Percentiles rank a stretch among this genome's conserved stretches.
These are phyloP conservation scores for Albula goreensis DNA, from an alignment of 2,113 vertebrate genomes.

Conservation along the genomic window DNA sequence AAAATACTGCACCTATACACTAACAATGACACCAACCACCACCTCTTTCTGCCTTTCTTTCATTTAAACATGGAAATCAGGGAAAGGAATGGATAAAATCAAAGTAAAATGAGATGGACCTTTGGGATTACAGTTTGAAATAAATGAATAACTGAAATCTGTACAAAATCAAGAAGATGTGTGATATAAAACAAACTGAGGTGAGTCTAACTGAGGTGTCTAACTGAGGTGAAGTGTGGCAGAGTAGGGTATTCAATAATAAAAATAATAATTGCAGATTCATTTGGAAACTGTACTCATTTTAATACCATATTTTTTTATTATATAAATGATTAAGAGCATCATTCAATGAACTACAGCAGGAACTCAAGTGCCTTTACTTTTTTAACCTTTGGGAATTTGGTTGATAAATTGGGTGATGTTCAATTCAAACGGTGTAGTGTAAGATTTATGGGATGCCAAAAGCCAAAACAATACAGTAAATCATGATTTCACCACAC, in stretches of 20 bases:
- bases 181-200: not conserved
- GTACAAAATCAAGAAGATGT: not conserved
- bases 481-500: not conserved
- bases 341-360: not conserved
- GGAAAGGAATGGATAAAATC: not conserved
- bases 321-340: not conserved
- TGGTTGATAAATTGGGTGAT: not conserved
- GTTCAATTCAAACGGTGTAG: not conserved
- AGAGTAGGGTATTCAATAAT: not conserved
- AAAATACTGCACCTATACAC: not conserved
- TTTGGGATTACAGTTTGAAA: not conserved
- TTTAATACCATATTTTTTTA: not conserved
- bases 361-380: not conserved
- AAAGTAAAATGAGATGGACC: not conserved
- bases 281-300: not conserved
- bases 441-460: not conserved
- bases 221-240: not conserved
- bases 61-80: not conserved
- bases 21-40: too few species aligned
- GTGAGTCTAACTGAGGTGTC: too few species aligned
- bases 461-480: not conserved
- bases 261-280: not conserved
- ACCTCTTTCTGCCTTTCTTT: not conserved
- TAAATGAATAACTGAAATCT: not conserved
- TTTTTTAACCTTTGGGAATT: not conserved